Evolutionary conservation across 2,888 invertebrate genomes (phyloP).

Genomic region (Drosophila bunnanda): DNA sequence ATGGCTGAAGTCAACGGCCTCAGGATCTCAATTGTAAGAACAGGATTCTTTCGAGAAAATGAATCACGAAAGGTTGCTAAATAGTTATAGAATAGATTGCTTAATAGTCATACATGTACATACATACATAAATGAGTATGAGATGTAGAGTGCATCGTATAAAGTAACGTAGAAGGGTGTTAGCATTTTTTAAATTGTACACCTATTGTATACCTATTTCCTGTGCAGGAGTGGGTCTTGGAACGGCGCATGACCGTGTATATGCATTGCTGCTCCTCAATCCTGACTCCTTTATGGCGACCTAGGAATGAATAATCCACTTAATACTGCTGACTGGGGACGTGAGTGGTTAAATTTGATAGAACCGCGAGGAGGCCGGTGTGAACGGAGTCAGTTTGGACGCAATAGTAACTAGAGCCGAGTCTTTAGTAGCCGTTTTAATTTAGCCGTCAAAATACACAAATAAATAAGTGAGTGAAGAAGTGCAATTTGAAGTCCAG

Average conservation of each 20-base stretch:
- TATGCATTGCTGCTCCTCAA: conserved; percentile 13
- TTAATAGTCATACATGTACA: too few relatives aligned
- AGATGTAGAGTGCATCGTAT: too few relatives aligned
- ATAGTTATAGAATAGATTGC: too few relatives aligned
- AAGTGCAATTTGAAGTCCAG: conserved; percentile 9
- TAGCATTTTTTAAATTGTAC: not conserved
- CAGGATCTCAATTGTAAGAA: not conserved
- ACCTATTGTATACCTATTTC: too few relatives aligned
- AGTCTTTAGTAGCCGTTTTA: not conserved
- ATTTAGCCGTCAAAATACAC: not conserved
- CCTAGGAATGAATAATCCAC: not conserved
- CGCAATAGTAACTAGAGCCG: not conserved
- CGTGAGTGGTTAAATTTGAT: not conserved
- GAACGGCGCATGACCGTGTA: conserved; percentile 42
- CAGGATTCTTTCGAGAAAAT: not conserved
- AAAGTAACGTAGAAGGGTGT: not conserved
- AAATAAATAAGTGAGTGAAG: conserved; percentile 7
- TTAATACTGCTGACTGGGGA: too few relatives aligned
- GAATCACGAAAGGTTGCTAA: too few relatives aligned
- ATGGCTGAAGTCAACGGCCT: not conserved
- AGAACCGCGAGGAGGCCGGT: not conserved
- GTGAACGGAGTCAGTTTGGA: too few relatives aligned
- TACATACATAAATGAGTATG: too few relatives aligned
- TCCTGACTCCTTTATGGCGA: not conserved
- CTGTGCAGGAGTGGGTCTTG: not conserved